Percentiles rank a stretch among this genome's conserved stretches.
These are phyloP conservation scores for Amblyteles armatorius DNA, from an alignment of 2,888 invertebrate genomes.

Conservation along the genomic window DNA sequence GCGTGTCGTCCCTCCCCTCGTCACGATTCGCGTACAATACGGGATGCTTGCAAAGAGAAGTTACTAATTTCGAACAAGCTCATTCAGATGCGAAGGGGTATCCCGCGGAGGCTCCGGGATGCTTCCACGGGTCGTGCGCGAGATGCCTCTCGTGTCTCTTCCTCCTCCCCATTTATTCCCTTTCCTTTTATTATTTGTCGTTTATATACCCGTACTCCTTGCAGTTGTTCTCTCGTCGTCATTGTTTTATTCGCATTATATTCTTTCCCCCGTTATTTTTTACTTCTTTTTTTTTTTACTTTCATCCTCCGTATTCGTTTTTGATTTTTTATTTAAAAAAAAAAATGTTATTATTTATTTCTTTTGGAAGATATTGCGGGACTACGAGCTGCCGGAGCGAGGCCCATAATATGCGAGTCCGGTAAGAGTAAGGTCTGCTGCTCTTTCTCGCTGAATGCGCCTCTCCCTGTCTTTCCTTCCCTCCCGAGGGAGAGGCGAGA, in stretches of 20 bases:
- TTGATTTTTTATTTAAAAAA: background rate
- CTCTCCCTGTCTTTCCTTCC: background rate
- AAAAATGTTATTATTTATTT: conserved; percentile 38
- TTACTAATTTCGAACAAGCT: conserved; percentile 81
- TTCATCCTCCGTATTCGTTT: conserved; percentile 1
- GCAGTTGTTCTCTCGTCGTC: conserved; percentile 53
- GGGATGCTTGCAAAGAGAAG: conserved; percentile 74
- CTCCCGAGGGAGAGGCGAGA: conserved; percentile 3
- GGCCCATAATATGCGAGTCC: conserved; percentile 80
- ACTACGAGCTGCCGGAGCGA: conserved; percentile 55
- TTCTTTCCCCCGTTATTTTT: conserved; percentile 35
- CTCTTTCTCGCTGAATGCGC: conserved; percentile 50
- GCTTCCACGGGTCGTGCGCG: conserved; percentile 41
- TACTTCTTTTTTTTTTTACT: conserved; percentile 28
- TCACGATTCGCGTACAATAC: conserved; percentile 51
- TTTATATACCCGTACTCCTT: conserved; percentile 61
- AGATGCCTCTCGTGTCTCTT: conserved; percentile 18
- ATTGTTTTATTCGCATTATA: conserved; percentile 58
- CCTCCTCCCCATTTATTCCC: conserved; percentile 10
- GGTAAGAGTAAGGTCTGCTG: conserved; percentile 65
- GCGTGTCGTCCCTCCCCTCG: conserved; percentile 8
- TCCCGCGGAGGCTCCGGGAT: conserved; percentile 14
- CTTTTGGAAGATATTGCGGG: conserved; percentile 56
- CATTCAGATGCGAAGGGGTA: conserved; percentile 70
- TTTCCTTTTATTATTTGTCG: conserved; percentile 62